A percentile compares a stretch with the other conserved stretches of the same genome.
Conservation (phyloP, 2,797 vertebrate genomes). For the Arctocebus calabarensis region DNA sequence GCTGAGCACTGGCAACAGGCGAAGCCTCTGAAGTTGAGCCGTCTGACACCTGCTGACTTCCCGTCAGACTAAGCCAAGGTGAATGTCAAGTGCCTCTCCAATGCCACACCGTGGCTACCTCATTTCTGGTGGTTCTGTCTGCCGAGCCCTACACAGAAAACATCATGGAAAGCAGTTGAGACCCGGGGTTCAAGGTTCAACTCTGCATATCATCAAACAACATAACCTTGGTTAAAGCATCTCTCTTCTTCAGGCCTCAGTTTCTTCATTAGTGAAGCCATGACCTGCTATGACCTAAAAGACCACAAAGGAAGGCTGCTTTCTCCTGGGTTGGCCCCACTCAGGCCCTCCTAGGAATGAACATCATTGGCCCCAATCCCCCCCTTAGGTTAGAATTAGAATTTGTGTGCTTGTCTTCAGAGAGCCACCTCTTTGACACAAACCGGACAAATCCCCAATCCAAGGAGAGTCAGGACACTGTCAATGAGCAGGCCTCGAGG, state of each 20-base stretch:
- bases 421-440: background rate
- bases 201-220: background rate
- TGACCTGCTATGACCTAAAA: background rate
- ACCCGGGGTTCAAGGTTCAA: background rate
- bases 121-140: fast-evolving
- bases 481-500: background rate
- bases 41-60: fast-evolving
- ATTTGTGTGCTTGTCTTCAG: background rate
- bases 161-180: background rate
- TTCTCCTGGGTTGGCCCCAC: background rate
- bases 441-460: background rate
- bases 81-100: fast-evolving
- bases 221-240: fast-evolving
- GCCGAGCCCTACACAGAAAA: background rate
- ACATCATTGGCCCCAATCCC: background rate
- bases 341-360: background rate
- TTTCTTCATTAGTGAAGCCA: background rate
- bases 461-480: background rate
- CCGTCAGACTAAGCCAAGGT: fast-evolving
- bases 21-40: fast-evolving
- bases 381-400: background rate
- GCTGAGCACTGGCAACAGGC: fast-evolving
- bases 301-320: background rate
- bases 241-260: background rate
- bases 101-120: background rate